Base-by-base conservation (phyloP, 2,888 invertebrate genomes). In the Hyles lineata region DNA sequence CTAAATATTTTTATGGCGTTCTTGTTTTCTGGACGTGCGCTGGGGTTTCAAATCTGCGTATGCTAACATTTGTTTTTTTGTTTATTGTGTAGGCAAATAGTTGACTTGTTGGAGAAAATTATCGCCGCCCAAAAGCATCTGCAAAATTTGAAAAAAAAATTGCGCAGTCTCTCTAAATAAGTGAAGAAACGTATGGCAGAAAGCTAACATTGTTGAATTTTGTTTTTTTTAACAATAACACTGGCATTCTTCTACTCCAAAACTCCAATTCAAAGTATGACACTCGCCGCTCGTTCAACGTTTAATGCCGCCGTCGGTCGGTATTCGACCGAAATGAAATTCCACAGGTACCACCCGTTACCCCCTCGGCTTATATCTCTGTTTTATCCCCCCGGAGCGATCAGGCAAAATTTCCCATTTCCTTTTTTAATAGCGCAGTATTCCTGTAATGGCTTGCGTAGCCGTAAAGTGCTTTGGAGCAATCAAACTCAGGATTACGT, bases 401-500 rank as follows among this genome's bases (percentile, higher is more conserved):
- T 67, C 50, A 21, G 50, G 17, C 67, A 50, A 80, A 80, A 81
- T 81, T 76, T 75, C 75, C 80, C 80, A 81, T 80, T 83, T 84
- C 75, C 76, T 75, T 72, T 43, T 80, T 73, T 79, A 80, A 67
- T 67, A 67, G 67, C 67, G 43, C 67, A 23, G 50, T 67, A 79
- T 81, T 79, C 43, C 35, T 9, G 21, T 21, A 63, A 67, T 50
- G 23, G 23, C 23, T 23, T 43, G 50, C 55, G n/a, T 17, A n/a
- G 55, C 55, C 55, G 23, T 23, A 67, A 67, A 67, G 50, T 67
- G 43, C 7, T 50, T 63, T 23, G 17, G 50, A 43, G 67, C 67
- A 23, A 67, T 50, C 43, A 67, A 67, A 67, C 21, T 17, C 23
- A 23, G 67, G 17, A 67, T 67, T 67, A 23, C 67, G 25, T 50